Conservation (phyloP, 64 coral and sea anemone species). For the Cladopsammia gracilis region DNA sequence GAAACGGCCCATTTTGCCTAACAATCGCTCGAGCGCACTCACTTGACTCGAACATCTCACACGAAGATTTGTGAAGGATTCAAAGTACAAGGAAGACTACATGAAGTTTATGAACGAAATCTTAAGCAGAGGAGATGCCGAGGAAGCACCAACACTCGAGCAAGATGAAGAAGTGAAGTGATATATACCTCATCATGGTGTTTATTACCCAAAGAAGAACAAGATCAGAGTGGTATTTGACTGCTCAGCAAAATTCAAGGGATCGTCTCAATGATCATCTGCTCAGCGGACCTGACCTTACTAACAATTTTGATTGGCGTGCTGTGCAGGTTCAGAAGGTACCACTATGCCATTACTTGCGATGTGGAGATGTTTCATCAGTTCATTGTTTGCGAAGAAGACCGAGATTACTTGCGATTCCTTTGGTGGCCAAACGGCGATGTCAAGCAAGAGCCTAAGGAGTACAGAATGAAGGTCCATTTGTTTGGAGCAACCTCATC, state of each 20-base stretch:
- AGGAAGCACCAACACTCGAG: not conserved
- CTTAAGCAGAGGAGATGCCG: not conserved
- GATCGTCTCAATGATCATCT: not conserved
- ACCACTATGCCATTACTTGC: not conserved
- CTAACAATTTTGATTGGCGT: not conserved
- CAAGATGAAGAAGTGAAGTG: not conserved
- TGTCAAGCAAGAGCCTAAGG: not conserved
- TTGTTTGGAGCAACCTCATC: conserved; percentile 2
- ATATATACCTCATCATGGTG: not conserved
- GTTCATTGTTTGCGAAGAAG: not conserved
- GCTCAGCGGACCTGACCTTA: not conserved
- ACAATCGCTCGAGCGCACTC: not conserved
- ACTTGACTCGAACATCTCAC: not conserved
- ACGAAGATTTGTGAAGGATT: not conserved
- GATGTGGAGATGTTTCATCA: conserved; percentile 14
- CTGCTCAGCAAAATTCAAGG: not conserved
- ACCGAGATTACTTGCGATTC: not conserved
- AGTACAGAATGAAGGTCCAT: conserved; percentile 17
- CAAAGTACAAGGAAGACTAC: conserved; percentile 14
- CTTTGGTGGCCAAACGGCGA: conserved; percentile 13
- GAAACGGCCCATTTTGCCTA: not conserved
- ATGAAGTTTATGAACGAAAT: conserved; percentile 15
- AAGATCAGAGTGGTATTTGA: conserved; percentile 15
- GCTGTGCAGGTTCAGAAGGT: conserved; percentile 27
- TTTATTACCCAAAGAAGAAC: conserved; percentile 13